These are phyloP conservation scores for Leptoteleia sp. DNA, from an alignment of 1,140 invertebrate species.

Conservation along the genomic window DNA sequence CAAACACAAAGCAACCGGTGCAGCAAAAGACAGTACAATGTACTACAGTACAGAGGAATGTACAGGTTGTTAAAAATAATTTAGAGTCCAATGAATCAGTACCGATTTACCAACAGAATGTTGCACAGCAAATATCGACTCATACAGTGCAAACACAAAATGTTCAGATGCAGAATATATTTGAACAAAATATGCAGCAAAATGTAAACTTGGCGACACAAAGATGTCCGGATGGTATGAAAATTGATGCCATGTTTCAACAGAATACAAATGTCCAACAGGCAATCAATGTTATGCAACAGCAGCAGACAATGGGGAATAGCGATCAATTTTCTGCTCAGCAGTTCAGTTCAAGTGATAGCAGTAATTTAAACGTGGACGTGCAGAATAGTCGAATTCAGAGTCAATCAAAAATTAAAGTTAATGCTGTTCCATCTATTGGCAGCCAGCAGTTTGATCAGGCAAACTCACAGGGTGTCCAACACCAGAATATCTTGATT, in stretches of 20 bases:
- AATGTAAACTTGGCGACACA: constrained; percentile 67
- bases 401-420: constrained; percentile 34
- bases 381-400: constrained; percentile 48
- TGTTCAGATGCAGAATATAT: constrained; percentile 73
- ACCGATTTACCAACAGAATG: constrained; percentile 69
- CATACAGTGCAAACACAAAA: constrained; percentile 77
- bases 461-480: constrained; percentile 57
- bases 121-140: constrained; percentile 74
- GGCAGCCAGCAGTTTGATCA: constrained; percentile 51
- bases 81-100: constrained; percentile 58
- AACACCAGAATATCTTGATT: constrained; percentile 75
- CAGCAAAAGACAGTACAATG: constrained; percentile 73
- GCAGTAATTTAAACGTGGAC: constrained; percentile 41
- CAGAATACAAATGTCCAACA: constrained; percentile 74
- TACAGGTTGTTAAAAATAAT: constrained; percentile 71
- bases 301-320: constrained; percentile 68
- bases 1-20: constrained; percentile 69
- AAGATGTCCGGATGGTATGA: constrained; percentile 59
- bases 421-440: constrained; percentile 32
- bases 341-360: constrained; percentile 22
- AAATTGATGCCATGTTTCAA: constrained; percentile 73
- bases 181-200: constrained; percentile 77
- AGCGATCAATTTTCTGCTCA: constrained; percentile 63
- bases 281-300: constrained; percentile 73
- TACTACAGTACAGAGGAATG: constrained; percentile 68